Evolutionary conservation across 2,113 vertebrate genomes (phyloP), one percentile per base, ranked within the genome.

Genomic region (Dicerorhinus sumatrensis): DNA sequence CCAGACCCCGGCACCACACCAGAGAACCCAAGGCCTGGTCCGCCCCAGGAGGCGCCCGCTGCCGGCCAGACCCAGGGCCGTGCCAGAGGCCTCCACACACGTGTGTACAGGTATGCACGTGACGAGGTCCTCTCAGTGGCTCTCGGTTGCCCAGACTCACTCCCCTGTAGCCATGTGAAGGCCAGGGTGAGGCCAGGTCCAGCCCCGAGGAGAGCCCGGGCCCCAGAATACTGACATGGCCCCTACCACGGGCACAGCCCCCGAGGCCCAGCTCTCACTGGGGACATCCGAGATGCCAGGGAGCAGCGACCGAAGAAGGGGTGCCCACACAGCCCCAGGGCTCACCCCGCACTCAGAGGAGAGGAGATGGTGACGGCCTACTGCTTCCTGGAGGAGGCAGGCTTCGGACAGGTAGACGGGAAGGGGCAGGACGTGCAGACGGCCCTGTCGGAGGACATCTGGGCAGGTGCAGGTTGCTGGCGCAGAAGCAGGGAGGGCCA

Each of bases 261-360:
- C 31, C 2, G 1, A 80, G 84, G 10, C 84, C 65, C 23, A 36
- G 29, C 25, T 94, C 39, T 72, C n/a, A 0, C 7, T 3, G 27
- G 17, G 36, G 31, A 60, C 73, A 6, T 1, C 27, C 17, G 62
- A 67, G 58, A 60, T 31, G 5, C 82, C 31, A 0, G 10, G 54
- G 36, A 60, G 42, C 65, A 9, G 72, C 0, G 20, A 48, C 23
- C 6, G 0, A 56, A 58, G 18, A 46, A 20, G 2, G 16, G 11
- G 54, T 2, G 6, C 16, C 5, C 1, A 9, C 27, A 29, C 2
- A 11, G 62, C 56, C 25, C 33, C 0, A 0, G 70, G 36, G 39
- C 48, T 29, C 60, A 23, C 4, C 0, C 31, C 27, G n/a, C 9
- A 21, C n/a, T 17, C 80, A 2, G 62, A 1, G 18, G 5, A 36